A percentile compares a stretch with the other conserved stretches of the same genome.
Evolutionary conservation across 2,888 invertebrate genomes (phyloP).

Genomic region (Drosophila aldrichi): DNA sequence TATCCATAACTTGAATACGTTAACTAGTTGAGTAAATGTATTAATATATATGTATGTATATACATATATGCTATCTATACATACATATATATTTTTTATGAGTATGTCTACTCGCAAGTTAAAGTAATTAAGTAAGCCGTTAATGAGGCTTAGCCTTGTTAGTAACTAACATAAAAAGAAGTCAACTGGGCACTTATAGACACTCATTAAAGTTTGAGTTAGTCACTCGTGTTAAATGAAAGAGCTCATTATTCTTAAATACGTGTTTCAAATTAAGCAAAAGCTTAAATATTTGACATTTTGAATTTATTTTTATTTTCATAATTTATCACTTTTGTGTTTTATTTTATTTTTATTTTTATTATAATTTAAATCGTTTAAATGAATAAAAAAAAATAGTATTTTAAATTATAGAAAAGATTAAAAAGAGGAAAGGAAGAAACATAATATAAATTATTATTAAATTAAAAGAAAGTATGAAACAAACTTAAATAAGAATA

Average conservation of each 20-base stretch:
- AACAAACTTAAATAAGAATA: too few relatives aligned
- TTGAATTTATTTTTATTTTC: not conserved
- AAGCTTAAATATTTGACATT: not conserved
- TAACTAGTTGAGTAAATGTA: slow-evolving; percentile 3
- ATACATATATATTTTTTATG: not conserved
- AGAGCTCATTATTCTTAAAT: not conserved
- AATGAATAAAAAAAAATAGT: too few relatives aligned
- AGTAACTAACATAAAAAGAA: not conserved
- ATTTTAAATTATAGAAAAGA: too few relatives aligned
- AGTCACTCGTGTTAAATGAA: not conserved
- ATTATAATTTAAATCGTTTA: too few relatives aligned
- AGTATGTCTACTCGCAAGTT: not conserved
- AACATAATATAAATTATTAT: too few relatives aligned
- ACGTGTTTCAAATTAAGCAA: not conserved
- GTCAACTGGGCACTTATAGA: not conserved
- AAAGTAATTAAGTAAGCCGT: slow-evolving; percentile 3
- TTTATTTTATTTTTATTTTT: not conserved
- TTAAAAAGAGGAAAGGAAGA: too few relatives aligned
- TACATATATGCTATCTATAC: not conserved
- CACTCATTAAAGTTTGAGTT: slow-evolving; percentile 3
- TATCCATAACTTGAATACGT: slow-evolving; percentile 3
- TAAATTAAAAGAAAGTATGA: too few relatives aligned
- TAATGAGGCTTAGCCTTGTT: slow-evolving; percentile 5
- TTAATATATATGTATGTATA: not conserved
- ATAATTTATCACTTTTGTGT: not conserved